These are phyloP conservation scores for Argyresthia albistria DNA, from an alignment of 2,888 invertebrate species.

Conservation along the genomic window DNA sequence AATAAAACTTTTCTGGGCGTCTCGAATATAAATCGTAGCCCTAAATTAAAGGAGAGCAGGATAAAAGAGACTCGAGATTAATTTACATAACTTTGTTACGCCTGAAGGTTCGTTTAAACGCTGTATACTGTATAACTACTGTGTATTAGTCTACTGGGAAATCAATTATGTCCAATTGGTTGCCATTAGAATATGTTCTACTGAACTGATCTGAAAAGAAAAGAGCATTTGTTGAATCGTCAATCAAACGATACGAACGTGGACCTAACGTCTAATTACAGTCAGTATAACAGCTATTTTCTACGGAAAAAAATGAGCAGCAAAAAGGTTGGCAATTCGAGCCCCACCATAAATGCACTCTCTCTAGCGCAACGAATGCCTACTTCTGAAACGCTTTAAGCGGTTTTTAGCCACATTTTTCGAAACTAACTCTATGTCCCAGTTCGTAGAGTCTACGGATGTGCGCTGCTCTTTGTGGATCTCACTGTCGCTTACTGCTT, in stretches of 20 bases:
- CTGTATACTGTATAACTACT: background rate
- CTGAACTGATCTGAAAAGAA: background rate
- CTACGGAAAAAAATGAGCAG: conserved; percentile 38
- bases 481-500: conserved; percentile 41
- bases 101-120: background rate
- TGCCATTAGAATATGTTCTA: background rate
- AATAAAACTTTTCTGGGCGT: too few relatives aligned
- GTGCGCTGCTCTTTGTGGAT: conserved; percentile 61
- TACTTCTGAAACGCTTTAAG: conserved; percentile 18
- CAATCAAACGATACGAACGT: conserved; percentile 14
- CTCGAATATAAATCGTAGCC: too few relatives aligned
- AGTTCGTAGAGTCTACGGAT: conserved; percentile 34
- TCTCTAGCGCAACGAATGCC: conserved; percentile 55
- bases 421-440: conserved; percentile 20
- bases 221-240: conserved; percentile 1
- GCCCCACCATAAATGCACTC: conserved; percentile 67
- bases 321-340: conserved; percentile 59
- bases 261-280: conserved; percentile 21
- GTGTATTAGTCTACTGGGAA: background rate
- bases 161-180: background rate
- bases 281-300: conserved; percentile 32
- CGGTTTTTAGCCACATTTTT: conserved; percentile 19
- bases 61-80: background rate
- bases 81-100: background rate
- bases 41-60: background rate